Evolutionary conservation across 1,140 invertebrate genomes (phyloP), one percentile per base, ranked within the genome.

Genomic region (Drosophila punjabiensis): DNA sequence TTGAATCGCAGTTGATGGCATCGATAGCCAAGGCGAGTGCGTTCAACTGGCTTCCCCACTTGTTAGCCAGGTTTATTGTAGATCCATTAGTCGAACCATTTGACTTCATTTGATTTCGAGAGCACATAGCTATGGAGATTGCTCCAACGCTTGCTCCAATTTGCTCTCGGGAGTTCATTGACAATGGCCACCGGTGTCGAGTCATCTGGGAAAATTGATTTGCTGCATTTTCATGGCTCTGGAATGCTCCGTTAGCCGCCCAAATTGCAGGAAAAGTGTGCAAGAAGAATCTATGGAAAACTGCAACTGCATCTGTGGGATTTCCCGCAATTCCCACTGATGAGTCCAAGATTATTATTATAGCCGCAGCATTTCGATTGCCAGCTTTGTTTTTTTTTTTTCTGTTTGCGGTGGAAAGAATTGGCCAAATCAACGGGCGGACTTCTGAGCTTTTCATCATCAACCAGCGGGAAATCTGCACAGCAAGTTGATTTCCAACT

Each of bases 31-130:
- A 6, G 24, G 24, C 8, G 14, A 74, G 71, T 75, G 30, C 69
- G 28, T 75, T 75, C 71, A 75, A 75, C 71, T 53, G 64, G 33
- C 68, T 71, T 47, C 62, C 71, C 28, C 75, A 61, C 75, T 68
- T 37, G 75, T 68, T 77, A 43, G 75, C 75, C 75, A 47, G 48
- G 74, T 77, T 77, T 77, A 61, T 77, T 59, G 74, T 55, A 50
- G 55, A 60, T 61, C 74, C 63, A 77, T 77, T 77, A 77, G 56
- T 18, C 74, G 30, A 28, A 28, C 71, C 59, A 76, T 75, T 60
- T 76, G 60, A 65, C 52, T 75, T 62, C 37, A 60, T 62, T 74
- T 74, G 56, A 74, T 74, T 74, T 74, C 47, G 69, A 74, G 71
- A 61, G 48, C 48, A 50, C 48, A 50, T 50, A 16, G 47, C 47